Evolutionary conservation across 2,888 invertebrate genomes (phyloP).

Genomic region (Cerastoderma edule): DNA sequence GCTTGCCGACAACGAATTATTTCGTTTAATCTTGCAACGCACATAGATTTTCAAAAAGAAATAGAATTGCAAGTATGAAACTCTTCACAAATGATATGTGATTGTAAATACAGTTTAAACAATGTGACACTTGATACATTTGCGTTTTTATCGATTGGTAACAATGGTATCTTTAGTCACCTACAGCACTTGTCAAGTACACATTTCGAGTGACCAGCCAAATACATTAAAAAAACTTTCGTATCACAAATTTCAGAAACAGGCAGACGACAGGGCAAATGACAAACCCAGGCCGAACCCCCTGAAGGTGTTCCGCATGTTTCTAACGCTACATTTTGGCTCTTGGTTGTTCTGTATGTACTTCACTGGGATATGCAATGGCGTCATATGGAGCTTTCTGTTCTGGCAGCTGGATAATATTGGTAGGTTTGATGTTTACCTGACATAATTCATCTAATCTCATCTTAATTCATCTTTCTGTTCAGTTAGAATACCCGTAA

Average conservation of each 20-base stretch:
- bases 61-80: no score
- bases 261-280: slow-evolving; percentile 47
- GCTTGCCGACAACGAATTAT: no score
- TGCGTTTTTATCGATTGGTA: no score
- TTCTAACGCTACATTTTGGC: slow-evolving; percentile 57
- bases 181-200: no score
- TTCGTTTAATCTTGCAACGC: no score
- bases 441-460: not conserved
- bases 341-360: slow-evolving; percentile 63
- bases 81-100: no score
- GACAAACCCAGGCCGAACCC: slow-evolving; percentile 58
- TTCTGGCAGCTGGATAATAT: slow-evolving; percentile 67
- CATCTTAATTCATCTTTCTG: not conserved
- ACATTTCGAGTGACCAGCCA: no score
- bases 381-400: slow-evolving; percentile 65
- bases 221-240: no score
- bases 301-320: slow-evolving; percentile 57
- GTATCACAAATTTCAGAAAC: slow-evolving; percentile 57
- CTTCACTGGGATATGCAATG: slow-evolving; percentile 64
- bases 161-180: no score
- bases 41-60: no score
- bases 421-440: slow-evolving; percentile 40
- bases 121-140: no score
- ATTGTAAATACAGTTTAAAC: no score
- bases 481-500: not conserved